These are phyloP conservation scores for Melanaphis sacchari DNA, from an alignment of 1,140 invertebrate species.

Conservation along the genomic window DNA sequence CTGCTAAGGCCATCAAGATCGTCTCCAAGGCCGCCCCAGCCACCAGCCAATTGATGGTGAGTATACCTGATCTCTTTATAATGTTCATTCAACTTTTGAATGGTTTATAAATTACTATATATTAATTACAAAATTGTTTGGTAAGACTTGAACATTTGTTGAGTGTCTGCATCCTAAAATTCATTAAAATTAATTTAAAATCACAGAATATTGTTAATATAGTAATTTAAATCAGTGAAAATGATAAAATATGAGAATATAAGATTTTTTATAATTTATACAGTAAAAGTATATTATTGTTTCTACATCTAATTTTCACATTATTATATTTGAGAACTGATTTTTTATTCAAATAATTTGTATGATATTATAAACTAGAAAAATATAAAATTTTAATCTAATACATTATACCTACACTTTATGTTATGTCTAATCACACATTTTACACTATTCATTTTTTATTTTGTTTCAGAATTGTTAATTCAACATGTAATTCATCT, in stretches of 20 bases:
- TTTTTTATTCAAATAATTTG: background rate
- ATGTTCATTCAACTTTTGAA: too few species aligned
- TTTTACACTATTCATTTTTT: background rate
- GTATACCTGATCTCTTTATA: background rate
- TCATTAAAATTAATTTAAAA: too few species aligned
- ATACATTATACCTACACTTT: background rate
- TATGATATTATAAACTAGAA: too few species aligned
- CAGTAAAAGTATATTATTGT: background rate
- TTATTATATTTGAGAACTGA: background rate
- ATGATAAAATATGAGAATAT: too few species aligned
- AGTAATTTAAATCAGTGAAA: too few species aligned
- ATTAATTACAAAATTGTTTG: too few species aligned
- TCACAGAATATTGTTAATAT: too few species aligned
- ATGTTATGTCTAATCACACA: background rate
- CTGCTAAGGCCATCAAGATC: background rate
- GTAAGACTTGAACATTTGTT: too few species aligned
- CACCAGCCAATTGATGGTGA: background rate
- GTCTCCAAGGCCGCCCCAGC: background rate
- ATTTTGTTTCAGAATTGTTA: constrained; percentile 9
- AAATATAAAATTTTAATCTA: background rate
- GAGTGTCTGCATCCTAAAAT: too few species aligned
- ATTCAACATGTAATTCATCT: background rate
- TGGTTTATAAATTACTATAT: too few species aligned
- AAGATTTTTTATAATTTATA: background rate
- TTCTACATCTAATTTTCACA: background rate